Evolutionary conservation across 2,888 invertebrate genomes (phyloP).

Genomic region (Scaptomyza caliginosa): DNA sequence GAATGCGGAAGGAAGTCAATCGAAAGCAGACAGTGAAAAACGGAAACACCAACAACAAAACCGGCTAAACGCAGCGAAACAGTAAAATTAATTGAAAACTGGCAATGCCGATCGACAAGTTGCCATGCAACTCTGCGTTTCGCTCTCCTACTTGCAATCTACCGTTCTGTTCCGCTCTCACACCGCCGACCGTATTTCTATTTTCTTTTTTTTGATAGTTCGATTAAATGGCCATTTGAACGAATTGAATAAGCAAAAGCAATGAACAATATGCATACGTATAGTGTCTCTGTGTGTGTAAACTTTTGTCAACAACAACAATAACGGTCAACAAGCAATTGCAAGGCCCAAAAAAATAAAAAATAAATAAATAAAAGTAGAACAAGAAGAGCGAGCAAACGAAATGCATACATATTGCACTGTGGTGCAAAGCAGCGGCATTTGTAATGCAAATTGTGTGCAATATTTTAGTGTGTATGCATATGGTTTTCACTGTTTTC

Average conservation of each 20-base stretch:
- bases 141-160: not conserved
- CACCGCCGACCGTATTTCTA: not conserved
- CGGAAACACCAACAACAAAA: conserved; percentile 16
- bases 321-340: conserved; percentile 62
- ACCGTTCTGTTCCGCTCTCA: not conserved
- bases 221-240: conserved; percentile 44
- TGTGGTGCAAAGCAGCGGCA: conserved; percentile 36
- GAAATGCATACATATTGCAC: conserved; percentile 44
- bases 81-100: conserved; percentile 65
- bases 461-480: not conserved
- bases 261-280: conserved; percentile 17
- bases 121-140: conserved; percentile 46
- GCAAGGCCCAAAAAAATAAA: conserved; percentile 44
- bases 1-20: conserved; percentile 66
- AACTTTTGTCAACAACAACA: conserved; percentile 43
- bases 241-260: conserved; percentile 41
- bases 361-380: conserved; percentile 39
- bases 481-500: not conserved
- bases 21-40: conserved; percentile 22
- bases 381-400: conserved; percentile 34
- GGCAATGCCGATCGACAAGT: conserved; percentile 54
- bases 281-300: conserved; percentile 7
- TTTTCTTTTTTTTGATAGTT: conserved; percentile 29
- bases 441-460: conserved; percentile 24
- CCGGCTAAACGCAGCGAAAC: conserved; percentile 23